Evolutionary conservation across 2,113 vertebrate species (phyloP).

Genomic region (Sakesphorus luctuosus): DNA sequence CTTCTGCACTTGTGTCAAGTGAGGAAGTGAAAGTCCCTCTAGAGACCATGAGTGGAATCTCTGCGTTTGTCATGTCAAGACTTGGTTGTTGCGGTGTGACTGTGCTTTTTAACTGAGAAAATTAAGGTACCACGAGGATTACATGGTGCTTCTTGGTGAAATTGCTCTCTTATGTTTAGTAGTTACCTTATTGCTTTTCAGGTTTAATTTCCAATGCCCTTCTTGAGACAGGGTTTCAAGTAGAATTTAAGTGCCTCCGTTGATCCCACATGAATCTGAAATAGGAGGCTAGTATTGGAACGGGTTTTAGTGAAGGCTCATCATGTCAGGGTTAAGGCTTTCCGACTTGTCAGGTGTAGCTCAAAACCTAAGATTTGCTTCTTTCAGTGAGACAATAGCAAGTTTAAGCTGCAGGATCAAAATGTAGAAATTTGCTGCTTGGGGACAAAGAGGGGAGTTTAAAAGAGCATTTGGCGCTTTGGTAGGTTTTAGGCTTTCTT

Average conservation of each 20-base stretch:
- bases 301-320: background rate
- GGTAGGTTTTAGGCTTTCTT: background rate
- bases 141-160: background rate
- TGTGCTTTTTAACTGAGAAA: background rate
- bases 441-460: background rate
- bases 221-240: background rate
- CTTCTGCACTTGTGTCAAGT: background rate
- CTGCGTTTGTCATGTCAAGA: background rate
- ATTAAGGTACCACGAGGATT: background rate
- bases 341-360: background rate
- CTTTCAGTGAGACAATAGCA: background rate
- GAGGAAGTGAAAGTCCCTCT: background rate
- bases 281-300: background rate
- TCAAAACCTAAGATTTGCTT: accelerated
- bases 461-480: background rate
- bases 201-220: background rate
- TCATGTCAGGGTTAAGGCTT: background rate
- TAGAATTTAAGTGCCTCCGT: background rate
- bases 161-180: background rate
- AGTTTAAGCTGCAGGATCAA: background rate
- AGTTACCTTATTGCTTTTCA: background rate
- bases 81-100: background rate
- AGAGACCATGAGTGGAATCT: background rate
- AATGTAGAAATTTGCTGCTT: background rate
- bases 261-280: background rate